Evolutionary conservation across 2,888 invertebrate species (phyloP).

Genomic region (Lasioglossum marginatum): DNA sequence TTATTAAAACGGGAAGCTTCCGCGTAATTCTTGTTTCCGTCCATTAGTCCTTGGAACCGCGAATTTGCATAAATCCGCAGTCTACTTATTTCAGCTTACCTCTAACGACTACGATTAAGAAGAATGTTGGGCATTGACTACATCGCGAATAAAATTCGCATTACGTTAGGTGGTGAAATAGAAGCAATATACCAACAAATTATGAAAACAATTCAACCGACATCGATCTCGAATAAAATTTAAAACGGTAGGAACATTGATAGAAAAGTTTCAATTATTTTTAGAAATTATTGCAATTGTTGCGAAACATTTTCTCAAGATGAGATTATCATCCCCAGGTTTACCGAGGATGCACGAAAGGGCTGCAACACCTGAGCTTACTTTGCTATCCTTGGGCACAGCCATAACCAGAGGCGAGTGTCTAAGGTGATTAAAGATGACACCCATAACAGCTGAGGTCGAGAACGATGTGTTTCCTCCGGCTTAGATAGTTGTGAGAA

Average conservation of each 20-base stretch:
- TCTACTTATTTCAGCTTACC: conserved; percentile 5
- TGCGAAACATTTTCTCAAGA: background rate
- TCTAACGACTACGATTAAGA: background rate
- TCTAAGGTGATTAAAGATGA: background rate
- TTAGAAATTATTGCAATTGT: background rate
- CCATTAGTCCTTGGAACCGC: background rate
- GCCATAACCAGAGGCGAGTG: background rate
- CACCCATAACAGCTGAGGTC: background rate
- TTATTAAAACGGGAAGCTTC: background rate
- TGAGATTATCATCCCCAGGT: background rate
- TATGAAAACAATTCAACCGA: too few species aligned
- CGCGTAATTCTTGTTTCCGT: background rate
- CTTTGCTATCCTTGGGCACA: background rate
- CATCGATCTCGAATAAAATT: too few species aligned
- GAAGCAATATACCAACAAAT: background rate
- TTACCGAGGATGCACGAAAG: background rate
- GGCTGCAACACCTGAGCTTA: background rate
- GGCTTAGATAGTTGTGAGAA: background rate
- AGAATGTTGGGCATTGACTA: conserved; percentile 1
- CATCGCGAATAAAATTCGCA: background rate
- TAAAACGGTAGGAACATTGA: too few species aligned
- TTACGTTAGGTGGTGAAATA: background rate
- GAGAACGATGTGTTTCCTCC: background rate
- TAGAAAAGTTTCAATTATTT: too few species aligned
- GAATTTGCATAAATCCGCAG: conserved; percentile 2